A percentile compares a stretch with the other conserved stretches of the same genome.
These are phyloP conservation scores for Polyommatus iphigenia DNA, from an alignment of 2,888 invertebrate species.

Conservation along the genomic window DNA sequence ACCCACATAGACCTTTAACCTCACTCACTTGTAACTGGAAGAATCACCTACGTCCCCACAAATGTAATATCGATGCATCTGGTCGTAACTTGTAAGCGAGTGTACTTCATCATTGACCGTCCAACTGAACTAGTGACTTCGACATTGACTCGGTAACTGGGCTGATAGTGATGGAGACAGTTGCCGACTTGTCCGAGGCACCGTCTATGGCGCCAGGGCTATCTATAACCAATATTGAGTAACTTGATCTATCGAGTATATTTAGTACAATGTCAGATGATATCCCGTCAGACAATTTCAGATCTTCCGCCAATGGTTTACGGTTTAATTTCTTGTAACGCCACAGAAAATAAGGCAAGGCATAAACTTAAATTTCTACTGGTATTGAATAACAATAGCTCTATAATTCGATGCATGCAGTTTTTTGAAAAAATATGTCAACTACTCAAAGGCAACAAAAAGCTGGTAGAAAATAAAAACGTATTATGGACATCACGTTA, in stretches of 20 bases:
- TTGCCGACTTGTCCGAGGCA: slow-evolving; percentile 25
- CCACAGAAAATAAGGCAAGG: slow-evolving; percentile 8
- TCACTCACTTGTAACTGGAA: background rate
- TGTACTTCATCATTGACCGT: background rate
- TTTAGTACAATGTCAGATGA: slow-evolving; percentile 29
- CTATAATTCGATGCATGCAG: background rate
- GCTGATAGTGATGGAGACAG: slow-evolving; percentile 6
- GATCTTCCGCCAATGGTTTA: background rate
- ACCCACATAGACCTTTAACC: too few relatives aligned
- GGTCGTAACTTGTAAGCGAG: background rate
- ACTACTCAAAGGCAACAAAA: background rate
- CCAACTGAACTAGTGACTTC: background rate
- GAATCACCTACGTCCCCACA: background rate
- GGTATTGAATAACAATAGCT: background rate
- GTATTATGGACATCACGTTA: background rate
- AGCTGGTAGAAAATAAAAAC: background rate
- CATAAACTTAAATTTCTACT: background rate
- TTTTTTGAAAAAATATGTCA: background rate
- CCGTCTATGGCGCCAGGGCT: slow-evolving; percentile 41
- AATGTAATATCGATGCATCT: background rate
- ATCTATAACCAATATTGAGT: slow-evolving; percentile 42
- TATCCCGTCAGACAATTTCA: background rate
- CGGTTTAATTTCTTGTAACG: background rate
- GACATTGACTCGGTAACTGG: slow-evolving; percentile 12
- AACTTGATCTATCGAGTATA: slow-evolving; percentile 35